Conservation (phyloP, 2,888 invertebrate species). For the Idaea biselata region DNA sequence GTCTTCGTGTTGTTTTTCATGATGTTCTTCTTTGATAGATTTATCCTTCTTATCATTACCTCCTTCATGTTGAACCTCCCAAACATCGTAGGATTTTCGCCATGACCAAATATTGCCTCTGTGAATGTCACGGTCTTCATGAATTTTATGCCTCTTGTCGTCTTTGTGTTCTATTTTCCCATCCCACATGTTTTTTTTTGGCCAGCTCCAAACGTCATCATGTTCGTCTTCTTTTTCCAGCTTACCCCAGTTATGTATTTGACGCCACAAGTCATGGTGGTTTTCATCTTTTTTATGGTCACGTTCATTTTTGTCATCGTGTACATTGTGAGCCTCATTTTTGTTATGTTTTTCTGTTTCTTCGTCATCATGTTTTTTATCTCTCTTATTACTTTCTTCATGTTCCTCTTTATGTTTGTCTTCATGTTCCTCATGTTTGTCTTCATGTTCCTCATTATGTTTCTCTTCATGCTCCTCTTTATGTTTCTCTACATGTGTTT, state of each 20-base stretch:
- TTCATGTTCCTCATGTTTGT: background rate
- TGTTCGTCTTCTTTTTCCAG: background rate
- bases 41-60: background rate
- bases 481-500: conserved; percentile 1
- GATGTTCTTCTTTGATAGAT: no score
- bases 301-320: background rate
- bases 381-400: background rate
- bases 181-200: background rate
- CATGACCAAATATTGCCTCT: background rate
- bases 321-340: background rate
- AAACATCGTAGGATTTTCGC: background rate
- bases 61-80: background rate
- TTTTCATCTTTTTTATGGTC: conserved; percentile 7
- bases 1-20: background rate
- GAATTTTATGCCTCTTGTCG: background rate
- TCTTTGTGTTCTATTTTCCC: background rate
- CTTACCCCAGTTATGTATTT: background rate
- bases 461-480: conserved; percentile 7
- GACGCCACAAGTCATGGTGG: background rate
- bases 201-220: conserved; percentile 6
- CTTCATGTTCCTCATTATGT: conserved; percentile 8
- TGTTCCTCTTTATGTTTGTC: conserved; percentile 14
- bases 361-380: background rate
- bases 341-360: background rate
- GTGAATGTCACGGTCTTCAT: background rate